These are phyloP conservation scores for Myripristis jacobus DNA, from an alignment of 2,797 vertebrate genomes.

Conservation along the genomic window DNA sequence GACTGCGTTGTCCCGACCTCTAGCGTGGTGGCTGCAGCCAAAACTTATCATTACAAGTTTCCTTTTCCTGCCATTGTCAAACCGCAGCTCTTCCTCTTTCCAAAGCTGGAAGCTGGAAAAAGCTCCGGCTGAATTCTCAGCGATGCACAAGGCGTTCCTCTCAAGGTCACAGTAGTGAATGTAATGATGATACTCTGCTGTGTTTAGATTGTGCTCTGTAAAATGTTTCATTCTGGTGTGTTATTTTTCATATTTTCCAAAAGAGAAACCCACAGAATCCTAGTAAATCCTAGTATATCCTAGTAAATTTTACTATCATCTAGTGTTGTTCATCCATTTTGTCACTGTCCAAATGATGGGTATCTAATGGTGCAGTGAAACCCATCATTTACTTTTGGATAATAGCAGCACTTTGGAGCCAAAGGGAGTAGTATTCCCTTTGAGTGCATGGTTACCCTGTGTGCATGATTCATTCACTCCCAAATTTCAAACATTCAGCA, in stretches of 20 bases:
- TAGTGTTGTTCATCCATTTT: too few relatives aligned
- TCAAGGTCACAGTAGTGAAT: slow-evolving; percentile 38
- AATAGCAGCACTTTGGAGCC: background rate
- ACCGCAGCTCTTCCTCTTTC: slow-evolving; percentile 61
- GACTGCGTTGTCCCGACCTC: background rate
- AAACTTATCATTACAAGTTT: slow-evolving; percentile 64
- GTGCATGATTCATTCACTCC: slow-evolving; percentile 1
- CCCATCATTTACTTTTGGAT: background rate
- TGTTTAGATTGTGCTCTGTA: background rate
- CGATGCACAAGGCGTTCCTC: slow-evolving; percentile 23
- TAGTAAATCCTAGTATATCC: too few relatives aligned
- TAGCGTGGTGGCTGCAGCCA: slow-evolving; percentile 22
- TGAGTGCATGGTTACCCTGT: background rate
- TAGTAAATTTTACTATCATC: too few relatives aligned
- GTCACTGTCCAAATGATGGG: too few relatives aligned
- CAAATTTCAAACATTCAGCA: background rate
- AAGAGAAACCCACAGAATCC: too few relatives aligned
- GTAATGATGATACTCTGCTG: background rate
- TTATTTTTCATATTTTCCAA: too few relatives aligned
- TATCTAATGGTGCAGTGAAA: too few relatives aligned
- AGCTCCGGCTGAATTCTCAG: slow-evolving; percentile 31
- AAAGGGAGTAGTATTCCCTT: background rate
- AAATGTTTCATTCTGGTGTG: background rate
- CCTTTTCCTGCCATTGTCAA: slow-evolving; percentile 82
- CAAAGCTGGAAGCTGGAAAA: slow-evolving; percentile 59